Evolutionary conservation across 1,140 invertebrate genomes (phyloP).

Genomic region (Contarinia nasturtii): DNA sequence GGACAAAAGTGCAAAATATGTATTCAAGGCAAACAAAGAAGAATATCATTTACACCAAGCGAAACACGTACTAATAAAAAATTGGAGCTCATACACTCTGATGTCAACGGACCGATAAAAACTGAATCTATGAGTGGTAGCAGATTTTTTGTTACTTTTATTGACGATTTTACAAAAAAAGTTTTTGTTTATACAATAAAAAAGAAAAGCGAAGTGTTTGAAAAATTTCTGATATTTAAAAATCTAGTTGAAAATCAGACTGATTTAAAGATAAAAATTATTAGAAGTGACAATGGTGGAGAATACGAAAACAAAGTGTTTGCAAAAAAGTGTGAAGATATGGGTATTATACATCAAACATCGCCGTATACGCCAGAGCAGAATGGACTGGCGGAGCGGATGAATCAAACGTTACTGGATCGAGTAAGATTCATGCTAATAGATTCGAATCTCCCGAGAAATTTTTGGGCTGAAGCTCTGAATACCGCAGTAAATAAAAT

Average conservation of each 20-base stretch:
- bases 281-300: constrained; percentile 22
- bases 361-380: constrained; percentile 19
- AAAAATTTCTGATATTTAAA: constrained; percentile 15
- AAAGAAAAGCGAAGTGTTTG: constrained; percentile 18
- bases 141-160: constrained; percentile 10
- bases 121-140: constrained; percentile 12
- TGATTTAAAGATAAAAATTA: constrained; percentile 3
- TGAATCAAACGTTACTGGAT: constrained; percentile 19
- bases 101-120: constrained; percentile 13
- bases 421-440: constrained; percentile 17
- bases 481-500: constrained; percentile 15
- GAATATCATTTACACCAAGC: too few relatives aligned
- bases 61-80: too few relatives aligned
- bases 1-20: neutral
- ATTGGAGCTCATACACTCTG: constrained; percentile 14
- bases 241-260: constrained; percentile 10
- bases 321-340: constrained; percentile 11
- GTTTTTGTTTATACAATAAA: constrained; percentile 22
- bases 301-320: constrained; percentile 21
- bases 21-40: neutral
- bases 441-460: constrained; percentile 14
- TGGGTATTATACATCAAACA: constrained; percentile 16
- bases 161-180: constrained; percentile 17
- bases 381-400: constrained; percentile 22
- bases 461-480: constrained; percentile 24